Evolutionary conservation across 1,140 invertebrate species (phyloP), one percentile per base, ranked within the genome.

Genomic region (Tetramorium parvispinum): DNA sequence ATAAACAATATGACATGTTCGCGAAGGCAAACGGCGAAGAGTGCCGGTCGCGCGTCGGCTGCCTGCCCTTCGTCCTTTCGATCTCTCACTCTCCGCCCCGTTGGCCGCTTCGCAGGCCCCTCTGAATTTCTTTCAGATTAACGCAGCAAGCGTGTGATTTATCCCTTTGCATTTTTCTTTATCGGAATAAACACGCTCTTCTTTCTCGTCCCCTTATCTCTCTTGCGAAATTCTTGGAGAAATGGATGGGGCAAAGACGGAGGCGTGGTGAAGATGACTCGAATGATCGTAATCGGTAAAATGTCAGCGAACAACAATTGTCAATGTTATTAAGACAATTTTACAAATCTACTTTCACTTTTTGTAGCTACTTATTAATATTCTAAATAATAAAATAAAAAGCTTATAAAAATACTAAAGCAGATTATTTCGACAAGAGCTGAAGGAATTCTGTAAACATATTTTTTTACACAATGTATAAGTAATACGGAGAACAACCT

Each of bases 1-100:
- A 86, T 89, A 89, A 89, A 88, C 87, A 89, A 89, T 83, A 89
- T 83, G 75, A 79, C 87, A 89, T 61, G 86, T 78, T 81, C 81
- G 75, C 65, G 65, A 46, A 68, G 65, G 81, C 87, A 75, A 88
- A 63, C 40, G 87, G 66, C 85, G 68, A 18, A 68, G 73, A 68
- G 65, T 71, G 49, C 68, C 53, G 57, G 57, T 77, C 78, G 51
- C 51, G 43, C 24, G 24, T 70, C 46, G 65, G 40, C 71, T 59
- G 32, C 57, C 51, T 53, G 37, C 63, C 68, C 73, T 76, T 68
- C 75, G 71, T 85, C 75, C 82, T 63, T 77, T 77, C 32, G 55
- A 40, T 83, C 46, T 73, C 49, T 13, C 5, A 11, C 24, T 51
- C 78, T 73, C 66, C 40, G 53, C 40, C 66, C 18, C 13, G 53